These are phyloP conservation scores for Drosophila pseudotalamancana DNA, from an alignment of 2,888 invertebrate genomes.

Conservation along the genomic window DNA sequence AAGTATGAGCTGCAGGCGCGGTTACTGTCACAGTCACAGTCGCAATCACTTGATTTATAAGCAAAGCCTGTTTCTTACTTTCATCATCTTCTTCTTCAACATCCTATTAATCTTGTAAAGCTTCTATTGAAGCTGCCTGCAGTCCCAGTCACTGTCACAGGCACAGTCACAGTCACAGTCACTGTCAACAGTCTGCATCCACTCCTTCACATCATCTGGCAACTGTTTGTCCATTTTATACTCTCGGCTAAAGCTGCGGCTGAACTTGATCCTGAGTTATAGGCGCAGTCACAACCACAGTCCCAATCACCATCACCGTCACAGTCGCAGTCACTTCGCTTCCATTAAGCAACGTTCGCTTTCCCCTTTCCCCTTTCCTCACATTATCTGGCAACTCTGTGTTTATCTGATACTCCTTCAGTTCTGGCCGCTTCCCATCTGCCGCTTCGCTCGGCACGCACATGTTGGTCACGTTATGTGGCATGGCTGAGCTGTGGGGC, in stretches of 20 bases:
- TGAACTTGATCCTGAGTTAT: too few species aligned
- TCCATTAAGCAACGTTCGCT: not conserved
- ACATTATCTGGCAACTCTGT: not conserved
- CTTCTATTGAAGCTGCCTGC: too few species aligned
- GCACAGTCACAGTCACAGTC: slow-evolving; percentile 34
- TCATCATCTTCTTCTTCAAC: too few species aligned
- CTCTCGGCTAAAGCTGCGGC: too few species aligned
- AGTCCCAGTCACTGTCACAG: slow-evolving; percentile 31
- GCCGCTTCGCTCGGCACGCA: slow-evolving; percentile 58
- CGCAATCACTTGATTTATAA: too few species aligned
- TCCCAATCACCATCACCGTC: too few species aligned
- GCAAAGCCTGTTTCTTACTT: too few species aligned
- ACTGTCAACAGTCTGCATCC: too few species aligned
- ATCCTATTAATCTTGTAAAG: too few species aligned
- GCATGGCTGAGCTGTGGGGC: not conserved
- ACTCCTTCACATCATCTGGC: too few species aligned
- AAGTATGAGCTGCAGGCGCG: not conserved
- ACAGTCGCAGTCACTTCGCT: slow-evolving; percentile 29
- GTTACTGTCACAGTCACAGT: slow-evolving; percentile 41
- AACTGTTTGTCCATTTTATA: too few species aligned
- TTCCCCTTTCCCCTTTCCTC: not conserved
- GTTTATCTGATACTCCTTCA: slow-evolving; percentile 3
- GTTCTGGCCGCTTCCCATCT: slow-evolving; percentile 21
- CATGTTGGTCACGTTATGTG: slow-evolving; percentile 76
- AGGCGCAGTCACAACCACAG: slow-evolving; percentile 30